phyloP scores from a whole-genome alignment of 2,797 vertebrate species.

The Varecia variegata region DNA sequence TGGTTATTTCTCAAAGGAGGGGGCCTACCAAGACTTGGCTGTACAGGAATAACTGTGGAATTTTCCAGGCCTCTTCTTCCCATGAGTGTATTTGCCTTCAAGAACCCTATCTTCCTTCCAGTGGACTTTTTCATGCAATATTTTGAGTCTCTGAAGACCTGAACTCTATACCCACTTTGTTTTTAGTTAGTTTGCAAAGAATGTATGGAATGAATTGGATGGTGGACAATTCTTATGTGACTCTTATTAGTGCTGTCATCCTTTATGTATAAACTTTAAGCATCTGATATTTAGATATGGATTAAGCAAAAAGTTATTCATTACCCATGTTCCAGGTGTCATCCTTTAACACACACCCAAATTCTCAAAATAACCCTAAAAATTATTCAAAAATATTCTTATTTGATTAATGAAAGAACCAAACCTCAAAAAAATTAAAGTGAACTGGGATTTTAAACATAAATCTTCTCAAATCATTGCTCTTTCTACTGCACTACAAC shows the following conservation, averaged over 20 bases:
- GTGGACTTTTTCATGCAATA: background rate
- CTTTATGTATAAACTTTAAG: background rate
- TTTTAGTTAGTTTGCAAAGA: background rate
- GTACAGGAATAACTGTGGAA: background rate
- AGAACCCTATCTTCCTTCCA: background rate
- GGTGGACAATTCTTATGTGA: background rate
- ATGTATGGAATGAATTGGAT: background rate
- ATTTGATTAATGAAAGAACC: conserved; percentile 20
- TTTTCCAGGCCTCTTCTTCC: background rate
- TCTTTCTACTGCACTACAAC: background rate
- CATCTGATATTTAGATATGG: background rate
- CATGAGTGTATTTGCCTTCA: background rate
- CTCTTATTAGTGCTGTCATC: background rate
- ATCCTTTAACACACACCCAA: background rate
- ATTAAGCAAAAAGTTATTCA: background rate
- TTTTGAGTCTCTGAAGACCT: background rate
- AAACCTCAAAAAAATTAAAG: background rate
- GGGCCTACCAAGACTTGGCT: background rate
- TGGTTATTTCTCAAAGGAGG: background rate
- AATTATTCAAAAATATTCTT: background rate
- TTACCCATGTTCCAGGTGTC: background rate
- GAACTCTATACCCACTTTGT: background rate
- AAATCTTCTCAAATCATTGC: background rate
- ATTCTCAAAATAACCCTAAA: conserved; percentile 22
- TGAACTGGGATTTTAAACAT: background rate